Evolutionary conservation across 2,113 vertebrate genomes (phyloP).

Genomic region (Ictidomys tridecemlineatus): DNA sequence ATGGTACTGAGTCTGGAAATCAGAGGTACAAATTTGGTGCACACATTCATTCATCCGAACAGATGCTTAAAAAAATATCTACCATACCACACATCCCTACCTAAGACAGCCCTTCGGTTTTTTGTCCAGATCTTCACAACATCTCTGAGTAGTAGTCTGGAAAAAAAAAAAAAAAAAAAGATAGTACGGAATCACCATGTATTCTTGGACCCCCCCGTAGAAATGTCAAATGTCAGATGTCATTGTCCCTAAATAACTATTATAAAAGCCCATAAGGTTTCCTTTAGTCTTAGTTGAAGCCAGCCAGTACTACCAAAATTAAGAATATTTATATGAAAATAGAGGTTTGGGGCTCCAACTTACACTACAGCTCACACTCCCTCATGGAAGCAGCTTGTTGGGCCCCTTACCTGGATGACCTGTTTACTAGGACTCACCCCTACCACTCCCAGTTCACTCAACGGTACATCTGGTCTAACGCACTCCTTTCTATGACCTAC

Average conservation of each 20-base stretch:
- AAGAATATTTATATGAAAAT: neutral
- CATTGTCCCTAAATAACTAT: neutral
- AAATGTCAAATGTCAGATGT: neutral
- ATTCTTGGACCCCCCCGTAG: neutral
- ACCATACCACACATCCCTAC: too few species aligned
- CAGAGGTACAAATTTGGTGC: neutral
- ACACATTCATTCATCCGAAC: neutral
- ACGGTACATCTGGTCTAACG: neutral
- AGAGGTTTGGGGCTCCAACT: neutral
- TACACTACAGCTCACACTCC: neutral
- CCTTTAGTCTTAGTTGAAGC: neutral
- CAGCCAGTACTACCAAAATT: neutral
- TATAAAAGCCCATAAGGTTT: neutral
- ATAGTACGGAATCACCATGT: neutral
- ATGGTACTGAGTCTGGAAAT: neutral
- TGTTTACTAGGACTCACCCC: neutral
- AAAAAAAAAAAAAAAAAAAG: neutral
- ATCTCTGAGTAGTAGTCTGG: neutral
- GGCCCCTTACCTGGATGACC: accelerated
- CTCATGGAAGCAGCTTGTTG: neutral
- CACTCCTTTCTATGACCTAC: neutral
- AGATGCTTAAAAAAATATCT: neutral
- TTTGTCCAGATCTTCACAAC: neutral
- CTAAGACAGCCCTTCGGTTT: neutral
- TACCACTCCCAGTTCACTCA: neutral